Conservation (phyloP, 2,888 invertebrate species). For the Agrotis exclamationis region DNA sequence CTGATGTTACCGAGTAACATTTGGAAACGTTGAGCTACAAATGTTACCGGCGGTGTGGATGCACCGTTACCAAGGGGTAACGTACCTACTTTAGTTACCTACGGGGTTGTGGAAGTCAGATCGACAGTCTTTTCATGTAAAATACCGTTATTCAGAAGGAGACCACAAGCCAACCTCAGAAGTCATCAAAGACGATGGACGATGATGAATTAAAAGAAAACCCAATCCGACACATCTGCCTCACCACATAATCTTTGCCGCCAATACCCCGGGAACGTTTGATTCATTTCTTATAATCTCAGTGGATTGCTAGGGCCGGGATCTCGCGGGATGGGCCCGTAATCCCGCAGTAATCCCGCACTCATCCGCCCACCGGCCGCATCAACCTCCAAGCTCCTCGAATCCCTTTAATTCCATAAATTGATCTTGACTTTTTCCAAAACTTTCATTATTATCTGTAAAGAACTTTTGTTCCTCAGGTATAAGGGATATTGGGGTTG, state of each 20-base stretch:
- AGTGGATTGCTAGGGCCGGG: slow-evolving; percentile 76
- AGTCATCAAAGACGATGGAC: neutral
- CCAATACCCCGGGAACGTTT: slow-evolving; percentile 82
- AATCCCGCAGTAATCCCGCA: slow-evolving; percentile 80
- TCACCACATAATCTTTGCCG: slow-evolving; percentile 65
- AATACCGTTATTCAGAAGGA: neutral
- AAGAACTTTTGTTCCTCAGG: slow-evolving; percentile 53
- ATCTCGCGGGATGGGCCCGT: slow-evolving; percentile 66
- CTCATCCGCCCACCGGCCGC: slow-evolving; percentile 72
- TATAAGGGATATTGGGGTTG: slow-evolving; percentile 30
- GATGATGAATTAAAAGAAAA: slow-evolving; percentile 17
- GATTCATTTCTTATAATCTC: slow-evolving; percentile 87
- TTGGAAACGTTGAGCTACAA: no score
- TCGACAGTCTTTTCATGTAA: neutral
- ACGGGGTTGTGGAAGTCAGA: no score
- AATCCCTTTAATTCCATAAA: slow-evolving; percentile 83
- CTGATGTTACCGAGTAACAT: no score
- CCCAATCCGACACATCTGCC: slow-evolving; percentile 6
- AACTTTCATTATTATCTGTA: slow-evolving; percentile 62
- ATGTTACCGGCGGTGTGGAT: no score
- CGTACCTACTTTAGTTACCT: no score
- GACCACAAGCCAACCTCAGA: neutral
- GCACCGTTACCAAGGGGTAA: no score
- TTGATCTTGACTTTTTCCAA: slow-evolving; percentile 76
- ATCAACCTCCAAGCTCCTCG: slow-evolving; percentile 82